A percentile compares a stretch with the other conserved stretches of the same genome.
Conservation (phyloP, 1,140 invertebrate genomes). For the Cotesia typhae region DNA sequence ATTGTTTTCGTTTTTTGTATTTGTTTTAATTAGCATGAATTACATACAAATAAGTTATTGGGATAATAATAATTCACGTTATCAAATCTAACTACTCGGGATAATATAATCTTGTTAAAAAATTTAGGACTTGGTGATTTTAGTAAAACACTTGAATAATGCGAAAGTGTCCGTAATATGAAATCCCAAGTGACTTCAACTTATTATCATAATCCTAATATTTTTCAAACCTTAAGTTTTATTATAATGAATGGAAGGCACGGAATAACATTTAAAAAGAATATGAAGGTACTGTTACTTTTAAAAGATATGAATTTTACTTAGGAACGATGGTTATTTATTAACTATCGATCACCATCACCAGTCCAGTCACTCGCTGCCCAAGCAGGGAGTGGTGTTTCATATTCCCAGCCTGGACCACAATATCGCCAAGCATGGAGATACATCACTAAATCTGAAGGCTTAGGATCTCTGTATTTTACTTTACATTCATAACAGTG, state of each 20-base stretch:
- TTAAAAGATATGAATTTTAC: slow-evolving; percentile 22
- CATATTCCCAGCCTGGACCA: slow-evolving; percentile 90
- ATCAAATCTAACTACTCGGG: too few species aligned
- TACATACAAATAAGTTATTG: too few species aligned
- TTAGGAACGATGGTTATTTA: neutral
- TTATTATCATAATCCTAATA: too few species aligned
- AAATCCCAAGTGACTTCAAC: neutral
- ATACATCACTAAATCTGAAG: slow-evolving; percentile 92
- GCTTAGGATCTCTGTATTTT: slow-evolving; percentile 88
- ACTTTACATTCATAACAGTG: slow-evolving; percentile 94
- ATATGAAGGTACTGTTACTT: slow-evolving; percentile 38
- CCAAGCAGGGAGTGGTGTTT: slow-evolving; percentile 89
- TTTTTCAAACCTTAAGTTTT: too few species aligned
- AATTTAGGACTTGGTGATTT: neutral
- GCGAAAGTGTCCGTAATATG: neutral
- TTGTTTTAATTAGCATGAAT: too few species aligned
- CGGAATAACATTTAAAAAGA: slow-evolving; percentile 63
- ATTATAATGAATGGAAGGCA: slow-evolving; percentile 61
- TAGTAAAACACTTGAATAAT: too few species aligned
- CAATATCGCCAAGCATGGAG: slow-evolving; percentile 93
- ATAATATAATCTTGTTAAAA: too few species aligned
- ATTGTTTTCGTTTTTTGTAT: too few species aligned
- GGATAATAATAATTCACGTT: too few species aligned
- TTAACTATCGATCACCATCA: slow-evolving; percentile 60
- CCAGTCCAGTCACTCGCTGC: slow-evolving; percentile 81